Percentiles rank a stretch among this genome's conserved stretches.
Conservation (phyloP, 2,888 invertebrate genomes). For the Limnephilus auricula region DNA sequence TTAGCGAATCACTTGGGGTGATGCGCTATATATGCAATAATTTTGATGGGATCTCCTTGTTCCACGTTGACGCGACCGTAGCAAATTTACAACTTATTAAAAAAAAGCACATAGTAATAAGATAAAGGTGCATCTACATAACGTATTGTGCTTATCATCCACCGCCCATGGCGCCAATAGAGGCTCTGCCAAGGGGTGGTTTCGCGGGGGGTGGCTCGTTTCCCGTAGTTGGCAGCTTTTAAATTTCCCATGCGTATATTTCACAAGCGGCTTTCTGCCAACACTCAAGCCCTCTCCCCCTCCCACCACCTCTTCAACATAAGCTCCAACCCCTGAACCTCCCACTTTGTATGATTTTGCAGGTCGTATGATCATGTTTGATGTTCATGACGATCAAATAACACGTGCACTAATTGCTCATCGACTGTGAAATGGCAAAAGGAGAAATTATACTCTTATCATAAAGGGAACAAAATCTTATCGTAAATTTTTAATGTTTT, state of each 20-base stretch:
- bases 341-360: neutral
- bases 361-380: neutral
- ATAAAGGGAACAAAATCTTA: no score
- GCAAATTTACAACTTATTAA: neutral
- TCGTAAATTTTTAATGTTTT: no score
- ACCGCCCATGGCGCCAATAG: neutral
- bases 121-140: neutral
- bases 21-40: no score
- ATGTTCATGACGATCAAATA: neutral
- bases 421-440: neutral
- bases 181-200: neutral
- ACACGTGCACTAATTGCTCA: neutral
- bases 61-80: neutral
- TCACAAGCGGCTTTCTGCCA: constrained; percentile 28
- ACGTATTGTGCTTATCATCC: neutral
- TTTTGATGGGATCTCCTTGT: no score
- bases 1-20: no score
- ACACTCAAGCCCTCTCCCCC: neutral
- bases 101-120: no score
- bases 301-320: neutral
- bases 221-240: constrained; percentile 16
- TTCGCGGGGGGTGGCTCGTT: neutral
- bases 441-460: neutral
- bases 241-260: constrained; percentile 41
- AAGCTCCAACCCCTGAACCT: neutral